These are phyloP conservation scores for Megaptera novaeangliae DNA, from an alignment of 2,113 vertebrate genomes.

Conservation along the genomic window DNA sequence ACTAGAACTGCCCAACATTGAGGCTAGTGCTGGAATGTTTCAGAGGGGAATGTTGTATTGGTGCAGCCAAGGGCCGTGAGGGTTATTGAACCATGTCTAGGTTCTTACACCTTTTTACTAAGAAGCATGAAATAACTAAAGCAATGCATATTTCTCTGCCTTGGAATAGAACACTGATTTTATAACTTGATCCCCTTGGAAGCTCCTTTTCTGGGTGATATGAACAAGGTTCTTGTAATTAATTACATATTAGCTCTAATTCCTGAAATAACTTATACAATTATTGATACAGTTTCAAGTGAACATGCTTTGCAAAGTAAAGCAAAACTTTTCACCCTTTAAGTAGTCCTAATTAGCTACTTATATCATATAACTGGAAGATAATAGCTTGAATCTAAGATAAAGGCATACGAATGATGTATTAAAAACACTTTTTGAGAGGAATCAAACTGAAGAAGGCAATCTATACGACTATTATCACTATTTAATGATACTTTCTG, in stretches of 20 bases:
- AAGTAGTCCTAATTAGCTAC: constrained; percentile 8
- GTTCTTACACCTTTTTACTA: rapidly evolving
- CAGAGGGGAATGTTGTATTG: rapidly evolving
- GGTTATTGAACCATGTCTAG: too few relatives aligned
- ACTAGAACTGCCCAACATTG: background rate
- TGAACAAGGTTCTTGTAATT: background rate
- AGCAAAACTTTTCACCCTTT: background rate
- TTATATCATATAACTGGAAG: background rate
- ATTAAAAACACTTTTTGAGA: background rate
- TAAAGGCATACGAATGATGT: background rate
- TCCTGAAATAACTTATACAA: background rate
- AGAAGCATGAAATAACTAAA: background rate
- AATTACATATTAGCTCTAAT: background rate
- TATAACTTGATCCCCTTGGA: background rate
- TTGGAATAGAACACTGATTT: background rate
- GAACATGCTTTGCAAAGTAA: background rate
- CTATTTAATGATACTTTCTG: background rate
- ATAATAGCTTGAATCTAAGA: background rate
- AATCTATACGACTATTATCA: background rate
- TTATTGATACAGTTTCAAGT: constrained; percentile 25
- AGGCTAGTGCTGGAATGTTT: background rate
- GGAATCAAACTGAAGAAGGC: background rate
- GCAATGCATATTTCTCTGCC: background rate
- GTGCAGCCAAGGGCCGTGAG: too few relatives aligned
- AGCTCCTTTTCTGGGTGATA: background rate